phyloP scores from a whole-genome alignment of 2,888 invertebrate species.

The Drosophila ochracea region DNA sequence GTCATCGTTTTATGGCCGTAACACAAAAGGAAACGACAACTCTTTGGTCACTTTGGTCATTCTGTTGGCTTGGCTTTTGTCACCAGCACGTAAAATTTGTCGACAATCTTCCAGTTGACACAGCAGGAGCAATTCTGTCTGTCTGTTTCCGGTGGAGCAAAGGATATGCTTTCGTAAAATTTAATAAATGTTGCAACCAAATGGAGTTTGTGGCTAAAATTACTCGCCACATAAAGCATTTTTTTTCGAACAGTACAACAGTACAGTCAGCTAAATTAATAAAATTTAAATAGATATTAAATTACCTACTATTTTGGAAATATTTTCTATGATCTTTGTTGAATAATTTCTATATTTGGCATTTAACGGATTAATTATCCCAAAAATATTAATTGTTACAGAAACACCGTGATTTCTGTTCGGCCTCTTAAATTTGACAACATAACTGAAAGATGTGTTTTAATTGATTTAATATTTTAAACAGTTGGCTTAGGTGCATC shows the following conservation, averaged over 20 bases:
- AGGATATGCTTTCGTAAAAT: constrained; percentile 25
- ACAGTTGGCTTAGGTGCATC: neutral
- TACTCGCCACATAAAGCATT: constrained; percentile 6
- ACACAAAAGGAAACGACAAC: constrained; percentile 39
- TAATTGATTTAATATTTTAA: neutral
- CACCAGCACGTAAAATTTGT: constrained; percentile 51
- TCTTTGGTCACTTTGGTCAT: constrained; percentile 51
- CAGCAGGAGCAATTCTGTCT: neutral
- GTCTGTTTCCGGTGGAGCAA: neutral
- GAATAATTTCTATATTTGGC: neutral
- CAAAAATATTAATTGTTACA: neutral
- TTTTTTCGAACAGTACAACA: neutral
- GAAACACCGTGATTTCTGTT: neutral
- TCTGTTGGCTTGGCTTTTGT: constrained; percentile 39
- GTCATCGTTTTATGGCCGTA: constrained; percentile 72
- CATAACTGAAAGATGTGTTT: neutral
- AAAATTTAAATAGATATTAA: neutral
- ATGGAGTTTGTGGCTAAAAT: constrained; percentile 27
- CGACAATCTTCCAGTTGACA: constrained; percentile 16
- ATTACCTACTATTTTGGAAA: neutral
- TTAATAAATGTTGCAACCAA: constrained; percentile 44
- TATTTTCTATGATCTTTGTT: neutral
- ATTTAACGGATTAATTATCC: neutral
- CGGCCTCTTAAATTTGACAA: neutral
- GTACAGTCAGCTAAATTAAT: neutral